phyloP scores from a whole-genome alignment of 2,797 vertebrate species.

The Sebastolobus alascanus region DNA sequence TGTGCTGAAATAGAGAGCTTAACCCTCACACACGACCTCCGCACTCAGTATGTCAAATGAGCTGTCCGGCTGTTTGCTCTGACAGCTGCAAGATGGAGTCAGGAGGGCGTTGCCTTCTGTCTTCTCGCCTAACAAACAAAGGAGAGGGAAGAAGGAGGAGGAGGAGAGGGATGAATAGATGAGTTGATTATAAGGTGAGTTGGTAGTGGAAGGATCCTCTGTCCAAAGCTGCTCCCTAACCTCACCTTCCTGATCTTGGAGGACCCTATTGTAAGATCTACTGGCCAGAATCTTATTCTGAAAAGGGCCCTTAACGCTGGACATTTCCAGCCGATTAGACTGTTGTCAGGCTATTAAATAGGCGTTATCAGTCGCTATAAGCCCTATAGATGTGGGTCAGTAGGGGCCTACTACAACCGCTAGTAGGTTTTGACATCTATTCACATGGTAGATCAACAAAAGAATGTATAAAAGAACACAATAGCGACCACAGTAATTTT shows the following conservation, averaged over 20 bases:
- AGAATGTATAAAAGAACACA: too few relatives aligned
- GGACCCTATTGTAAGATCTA: slow-evolving; percentile 9
- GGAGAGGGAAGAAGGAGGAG: slow-evolving; percentile 44
- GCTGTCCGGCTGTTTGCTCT: slow-evolving; percentile 63
- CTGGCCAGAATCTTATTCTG: not conserved
- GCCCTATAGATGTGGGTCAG: too few relatives aligned
- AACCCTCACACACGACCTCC: slow-evolving; percentile 2
- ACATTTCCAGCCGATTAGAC: not conserved
- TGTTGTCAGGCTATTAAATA: too few relatives aligned
- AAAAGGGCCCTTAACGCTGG: not conserved
- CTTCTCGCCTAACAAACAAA: slow-evolving; percentile 32
- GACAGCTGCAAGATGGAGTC: slow-evolving; percentile 59
- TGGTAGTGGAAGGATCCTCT: slow-evolving; percentile 43
- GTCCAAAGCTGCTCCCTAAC: slow-evolving; percentile 44
- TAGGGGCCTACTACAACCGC: too few relatives aligned
- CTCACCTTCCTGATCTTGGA: slow-evolving; percentile 62
- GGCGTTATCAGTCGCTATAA: too few relatives aligned
- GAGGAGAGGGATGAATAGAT: slow-evolving; percentile 56
- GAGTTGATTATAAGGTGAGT: slow-evolving; percentile 76
- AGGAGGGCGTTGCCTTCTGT: slow-evolving; percentile 28
- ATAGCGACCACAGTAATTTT: too few relatives aligned
- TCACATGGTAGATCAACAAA: too few relatives aligned
- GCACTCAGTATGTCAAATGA: slow-evolving; percentile 40
- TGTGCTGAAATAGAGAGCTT: slow-evolving; percentile 27
- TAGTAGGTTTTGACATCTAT: too few relatives aligned